Conservation (phyloP, 2,113 vertebrate genomes). For the Hymenochirus boettgeri region DNA sequence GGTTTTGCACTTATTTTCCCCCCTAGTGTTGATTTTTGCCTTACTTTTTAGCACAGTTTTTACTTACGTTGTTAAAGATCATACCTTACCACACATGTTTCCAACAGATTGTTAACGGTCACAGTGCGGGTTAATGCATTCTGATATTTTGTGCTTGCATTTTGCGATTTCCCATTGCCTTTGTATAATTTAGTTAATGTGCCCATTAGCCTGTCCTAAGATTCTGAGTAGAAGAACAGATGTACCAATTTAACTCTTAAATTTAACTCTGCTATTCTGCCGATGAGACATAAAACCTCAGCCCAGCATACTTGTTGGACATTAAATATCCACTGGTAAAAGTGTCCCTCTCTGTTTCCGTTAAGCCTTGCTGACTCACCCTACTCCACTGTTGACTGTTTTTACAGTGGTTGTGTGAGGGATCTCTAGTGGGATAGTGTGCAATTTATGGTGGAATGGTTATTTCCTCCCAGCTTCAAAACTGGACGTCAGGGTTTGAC, state of each 20-base stretch:
- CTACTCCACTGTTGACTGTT: slow-evolving; percentile 38
- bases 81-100: no score
- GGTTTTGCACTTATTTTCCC: no score
- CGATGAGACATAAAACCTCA: slow-evolving; percentile 40
- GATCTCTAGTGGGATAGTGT: slow-evolving; percentile 26
- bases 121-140: no score
- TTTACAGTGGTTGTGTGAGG: slow-evolving; percentile 35
- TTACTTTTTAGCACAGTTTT: no score
- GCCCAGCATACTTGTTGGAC: slow-evolving; percentile 33
- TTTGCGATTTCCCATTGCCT: background rate
- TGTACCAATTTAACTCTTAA: slow-evolving; percentile 35
- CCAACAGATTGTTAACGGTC: no score
- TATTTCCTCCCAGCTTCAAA: slow-evolving; percentile 32
- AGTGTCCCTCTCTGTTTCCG: slow-evolving; percentile 36
- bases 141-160: no score
- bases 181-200: background rate
- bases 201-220: background rate
- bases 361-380: slow-evolving; percentile 32
- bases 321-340: slow-evolving; percentile 40
- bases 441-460: slow-evolving; percentile 40
- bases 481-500: slow-evolving; percentile 36
- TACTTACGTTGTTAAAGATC: no score
- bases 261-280: slow-evolving; percentile 31
- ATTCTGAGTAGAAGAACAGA: slow-evolving; percentile 8
- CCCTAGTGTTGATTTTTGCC: no score